Evolutionary conservation across 2,113 vertebrate species (phyloP).

Genomic region (Clupea harengus): DNA sequence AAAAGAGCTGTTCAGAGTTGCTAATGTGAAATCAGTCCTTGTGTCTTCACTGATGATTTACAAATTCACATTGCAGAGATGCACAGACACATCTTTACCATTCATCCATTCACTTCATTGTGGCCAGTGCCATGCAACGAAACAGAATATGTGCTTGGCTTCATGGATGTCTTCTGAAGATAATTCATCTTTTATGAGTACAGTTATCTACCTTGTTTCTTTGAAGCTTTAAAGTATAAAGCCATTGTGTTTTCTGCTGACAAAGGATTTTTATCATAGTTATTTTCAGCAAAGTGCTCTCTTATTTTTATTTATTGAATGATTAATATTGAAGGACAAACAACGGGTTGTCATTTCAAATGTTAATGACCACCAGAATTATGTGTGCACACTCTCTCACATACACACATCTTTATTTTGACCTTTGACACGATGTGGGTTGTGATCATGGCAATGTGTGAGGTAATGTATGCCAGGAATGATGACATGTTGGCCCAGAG

Average conservation of each 20-base stretch:
- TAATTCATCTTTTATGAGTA: conserved; percentile 60
- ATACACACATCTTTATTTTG: conserved; percentile 18
- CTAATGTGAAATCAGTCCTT: conserved; percentile 22
- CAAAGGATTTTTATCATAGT: conserved; percentile 60
- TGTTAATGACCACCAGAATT: background rate
- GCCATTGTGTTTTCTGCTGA: conserved; percentile 44
- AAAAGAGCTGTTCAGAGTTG: background rate
- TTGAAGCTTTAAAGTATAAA: conserved; percentile 51
- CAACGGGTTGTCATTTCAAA: background rate
- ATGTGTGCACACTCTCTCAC: background rate
- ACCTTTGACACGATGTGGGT: background rate
- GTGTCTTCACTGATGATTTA: conserved; percentile 54
- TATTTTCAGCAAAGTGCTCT: conserved; percentile 57
- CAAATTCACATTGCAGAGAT: conserved; percentile 50
- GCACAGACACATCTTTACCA: conserved; percentile 39
- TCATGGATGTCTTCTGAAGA: conserved; percentile 46
- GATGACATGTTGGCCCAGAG: conserved; percentile 12
- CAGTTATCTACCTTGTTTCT: conserved; percentile 67
- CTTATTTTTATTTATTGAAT: conserved; percentile 50
- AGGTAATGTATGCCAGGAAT: conserved; percentile 23
- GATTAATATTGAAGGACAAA: conserved; percentile 26
- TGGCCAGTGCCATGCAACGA: conserved; percentile 52
- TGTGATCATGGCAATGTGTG: background rate
- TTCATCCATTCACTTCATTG: conserved; percentile 24
- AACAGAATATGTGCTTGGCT: conserved; percentile 45